Conservation (phyloP, 2,797 vertebrate species). For the Phalanger gymnotis region DNA sequence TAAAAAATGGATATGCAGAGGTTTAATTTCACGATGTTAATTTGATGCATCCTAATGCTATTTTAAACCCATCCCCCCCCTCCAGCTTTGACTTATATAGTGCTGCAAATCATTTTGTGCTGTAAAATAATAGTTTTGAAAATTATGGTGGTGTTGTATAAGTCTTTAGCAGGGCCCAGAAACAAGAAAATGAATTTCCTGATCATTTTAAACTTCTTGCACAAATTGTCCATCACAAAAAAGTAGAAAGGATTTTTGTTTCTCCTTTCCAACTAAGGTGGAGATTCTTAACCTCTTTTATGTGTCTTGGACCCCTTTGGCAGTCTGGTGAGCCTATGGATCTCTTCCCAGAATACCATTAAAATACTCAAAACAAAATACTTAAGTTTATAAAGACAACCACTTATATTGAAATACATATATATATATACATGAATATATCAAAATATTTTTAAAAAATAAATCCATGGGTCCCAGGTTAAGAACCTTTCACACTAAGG, state of each 20-base stretch:
- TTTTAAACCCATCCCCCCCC: not conserved
- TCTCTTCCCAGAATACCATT: not conserved
- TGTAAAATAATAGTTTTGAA: not conserved
- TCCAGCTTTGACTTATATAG: too few relatives aligned
- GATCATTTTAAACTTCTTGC: not conserved
- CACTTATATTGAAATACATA: not conserved
- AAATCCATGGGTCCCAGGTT: not conserved
- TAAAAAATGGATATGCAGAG: not conserved
- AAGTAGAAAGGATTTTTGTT: not conserved
- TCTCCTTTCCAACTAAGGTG: not conserved
- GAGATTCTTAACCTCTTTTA: not conserved
- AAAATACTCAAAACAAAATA: not conserved
- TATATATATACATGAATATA: too few relatives aligned
- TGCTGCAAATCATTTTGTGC: not conserved
- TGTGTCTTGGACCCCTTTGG: not conserved
- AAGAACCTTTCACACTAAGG: too few relatives aligned
- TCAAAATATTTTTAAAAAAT: not conserved
- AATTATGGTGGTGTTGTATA: not conserved
- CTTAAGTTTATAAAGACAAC: not conserved
- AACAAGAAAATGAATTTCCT: not conserved
- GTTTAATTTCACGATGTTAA: constrained; percentile 1
- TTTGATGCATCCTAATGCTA: constrained; percentile 9
- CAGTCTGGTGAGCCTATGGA: not conserved
- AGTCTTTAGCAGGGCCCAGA: not conserved
- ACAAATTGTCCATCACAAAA: not conserved